Percentiles rank a stretch among this genome's conserved stretches.
Evolutionary conservation across 92 coral and sea anemone species (phyloP).

Genomic region (Montipora capitata): DNA sequence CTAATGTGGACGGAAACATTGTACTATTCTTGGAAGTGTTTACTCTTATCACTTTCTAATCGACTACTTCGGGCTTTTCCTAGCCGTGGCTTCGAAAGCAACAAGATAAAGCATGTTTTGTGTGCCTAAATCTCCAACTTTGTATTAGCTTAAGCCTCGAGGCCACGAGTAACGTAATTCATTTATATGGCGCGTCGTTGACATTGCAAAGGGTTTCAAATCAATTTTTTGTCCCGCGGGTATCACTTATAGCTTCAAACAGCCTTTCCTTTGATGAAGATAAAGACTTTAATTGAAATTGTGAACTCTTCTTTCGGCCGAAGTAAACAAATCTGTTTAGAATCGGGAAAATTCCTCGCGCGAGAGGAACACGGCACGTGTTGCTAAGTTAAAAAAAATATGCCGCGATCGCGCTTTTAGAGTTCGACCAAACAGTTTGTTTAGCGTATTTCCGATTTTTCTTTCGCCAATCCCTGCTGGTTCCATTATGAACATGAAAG

Average conservation of each 20-base stretch:
- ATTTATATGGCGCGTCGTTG: conserved; percentile 29
- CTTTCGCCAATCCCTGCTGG: conserved; percentile 19
- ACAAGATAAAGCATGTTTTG: background rate
- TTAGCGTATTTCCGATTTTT: conserved; percentile 44
- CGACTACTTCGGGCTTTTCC: background rate
- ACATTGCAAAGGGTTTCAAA: conserved; percentile 20
- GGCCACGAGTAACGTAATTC: conserved; percentile 42
- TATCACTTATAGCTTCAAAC: conserved; percentile 45
- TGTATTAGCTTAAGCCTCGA: conserved; percentile 23
- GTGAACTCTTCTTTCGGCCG: conserved; percentile 7
- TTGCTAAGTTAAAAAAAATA: background rate
- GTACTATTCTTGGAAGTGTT: conserved; percentile 7
- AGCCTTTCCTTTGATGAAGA: conserved; percentile 39
- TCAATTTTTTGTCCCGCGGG: conserved; percentile 31
- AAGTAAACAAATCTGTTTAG: conserved; percentile 32
- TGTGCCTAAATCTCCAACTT: background rate
- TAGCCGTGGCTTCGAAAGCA: background rate
- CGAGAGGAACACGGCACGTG: conserved; percentile 48
- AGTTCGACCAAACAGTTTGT: conserved; percentile 34
- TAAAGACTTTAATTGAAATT: conserved; percentile 37
- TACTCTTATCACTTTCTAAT: background rate
- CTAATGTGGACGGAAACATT: conserved; percentile 35
- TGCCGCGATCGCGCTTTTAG: conserved; percentile 4
- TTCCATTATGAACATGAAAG: conserved; percentile 7
- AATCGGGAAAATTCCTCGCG: conserved; percentile 28